Percentiles rank a stretch among this genome's conserved stretches.
Evolutionary conservation across 2,888 invertebrate species (phyloP).

Genomic region (Isotomurus palustris): DNA sequence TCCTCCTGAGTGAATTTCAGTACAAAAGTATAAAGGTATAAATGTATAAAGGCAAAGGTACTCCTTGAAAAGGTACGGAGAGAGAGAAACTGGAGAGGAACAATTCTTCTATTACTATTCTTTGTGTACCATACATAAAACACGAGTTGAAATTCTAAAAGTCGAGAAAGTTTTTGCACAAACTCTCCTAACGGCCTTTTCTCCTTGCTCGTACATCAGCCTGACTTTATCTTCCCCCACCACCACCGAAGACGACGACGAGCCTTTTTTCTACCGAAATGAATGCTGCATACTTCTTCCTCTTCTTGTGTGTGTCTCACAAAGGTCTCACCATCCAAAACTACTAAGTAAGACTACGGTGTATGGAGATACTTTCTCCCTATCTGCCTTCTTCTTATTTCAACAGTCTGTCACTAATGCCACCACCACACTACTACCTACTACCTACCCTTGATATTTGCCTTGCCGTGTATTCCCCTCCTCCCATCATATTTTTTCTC

Average conservation of each 20-base stretch:
- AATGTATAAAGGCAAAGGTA: too few relatives aligned
- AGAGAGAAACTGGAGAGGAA: not conserved
- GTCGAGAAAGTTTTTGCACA: conserved; percentile 2
- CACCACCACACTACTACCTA: too few relatives aligned
- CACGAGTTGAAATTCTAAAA: conserved; percentile 6
- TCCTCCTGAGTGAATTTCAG: too few relatives aligned
- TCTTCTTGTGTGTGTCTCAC: too few relatives aligned
- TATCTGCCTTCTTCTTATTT: conserved; percentile 6
- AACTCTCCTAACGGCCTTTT: not conserved
- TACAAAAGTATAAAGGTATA: too few relatives aligned
- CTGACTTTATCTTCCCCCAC: conserved; percentile 7
- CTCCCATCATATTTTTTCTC: not conserved
- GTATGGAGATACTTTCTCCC: not conserved
- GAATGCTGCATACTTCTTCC: too few relatives aligned
- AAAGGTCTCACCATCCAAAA: too few relatives aligned
- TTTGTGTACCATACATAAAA: conserved; percentile 1
- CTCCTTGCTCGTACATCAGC: conserved; percentile 10
- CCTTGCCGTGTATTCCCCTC: conserved; percentile 2
- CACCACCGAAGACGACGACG: too few relatives aligned
- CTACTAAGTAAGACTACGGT: too few relatives aligned
- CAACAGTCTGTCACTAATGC: conserved; percentile 7
- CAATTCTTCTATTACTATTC: conserved; percentile 2
- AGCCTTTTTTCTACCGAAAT: too few relatives aligned
- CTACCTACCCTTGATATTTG: too few relatives aligned
- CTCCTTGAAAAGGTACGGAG: not conserved